Percentiles rank a stretch among this genome's conserved stretches.
Conservation (phyloP, 2,113 vertebrate genomes). For the Aegithalos caudatus region DNA sequence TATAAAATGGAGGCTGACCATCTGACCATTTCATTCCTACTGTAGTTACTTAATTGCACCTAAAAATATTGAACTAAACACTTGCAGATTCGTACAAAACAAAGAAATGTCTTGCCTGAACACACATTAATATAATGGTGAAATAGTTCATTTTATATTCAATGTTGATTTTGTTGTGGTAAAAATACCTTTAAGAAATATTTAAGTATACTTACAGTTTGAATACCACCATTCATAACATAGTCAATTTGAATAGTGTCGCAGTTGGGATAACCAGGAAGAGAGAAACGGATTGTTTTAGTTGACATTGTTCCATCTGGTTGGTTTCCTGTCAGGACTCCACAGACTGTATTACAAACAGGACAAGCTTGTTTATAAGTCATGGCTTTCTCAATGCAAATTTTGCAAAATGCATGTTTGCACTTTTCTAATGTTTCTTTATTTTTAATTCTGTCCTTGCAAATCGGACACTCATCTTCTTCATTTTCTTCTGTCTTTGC, state of each 20-base stretch:
- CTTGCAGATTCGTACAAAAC: background rate
- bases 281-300: accelerated
- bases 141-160: background rate
- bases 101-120: background rate
- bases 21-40: background rate
- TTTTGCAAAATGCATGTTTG: constrained; percentile 72
- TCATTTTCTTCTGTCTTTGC: background rate
- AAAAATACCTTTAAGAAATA: background rate
- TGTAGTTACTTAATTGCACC: background rate
- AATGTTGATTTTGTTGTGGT: background rate
- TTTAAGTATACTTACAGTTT: constrained; percentile 73
- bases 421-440: constrained; percentile 63
- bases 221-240: background rate
- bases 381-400: constrained; percentile 52
- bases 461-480: constrained; percentile 59
- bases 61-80: background rate
- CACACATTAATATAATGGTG: background rate
- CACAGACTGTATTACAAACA: constrained; percentile 51
- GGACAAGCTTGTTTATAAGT: constrained; percentile 60
- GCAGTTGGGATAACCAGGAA: constrained; percentile 48
- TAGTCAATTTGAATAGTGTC: constrained; percentile 64
- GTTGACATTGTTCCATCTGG: constrained; percentile 52
- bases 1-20: background rate
- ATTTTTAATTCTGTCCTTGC: constrained; percentile 46
- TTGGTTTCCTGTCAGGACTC: constrained; percentile 66